phyloP scores from a whole-genome alignment of 1,140 invertebrate genomes.

The Hylaeus volcanicus region DNA sequence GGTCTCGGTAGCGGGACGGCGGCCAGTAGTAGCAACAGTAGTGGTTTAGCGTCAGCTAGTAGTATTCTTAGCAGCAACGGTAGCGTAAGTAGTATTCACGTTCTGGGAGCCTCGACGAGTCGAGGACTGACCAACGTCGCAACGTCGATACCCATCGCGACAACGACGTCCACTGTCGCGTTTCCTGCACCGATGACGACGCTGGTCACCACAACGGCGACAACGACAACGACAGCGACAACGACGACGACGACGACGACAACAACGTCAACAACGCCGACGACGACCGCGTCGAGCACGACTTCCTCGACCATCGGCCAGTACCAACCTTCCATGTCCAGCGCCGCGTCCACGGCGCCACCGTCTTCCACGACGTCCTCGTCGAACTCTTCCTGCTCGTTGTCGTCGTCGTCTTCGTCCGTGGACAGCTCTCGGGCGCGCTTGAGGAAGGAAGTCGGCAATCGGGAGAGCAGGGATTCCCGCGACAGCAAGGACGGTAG shows the following conservation, averaged over 20 bases:
- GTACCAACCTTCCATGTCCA: slow-evolving; percentile 43
- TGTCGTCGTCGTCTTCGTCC: slow-evolving; percentile 58
- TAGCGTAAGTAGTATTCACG: slow-evolving; percentile 62
- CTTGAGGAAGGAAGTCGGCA: slow-evolving; percentile 49
- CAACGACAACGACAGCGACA: slow-evolving; percentile 23
- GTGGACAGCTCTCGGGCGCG: slow-evolving; percentile 52
- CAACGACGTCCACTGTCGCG: slow-evolving; percentile 42
- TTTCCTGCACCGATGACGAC: slow-evolving; percentile 29
- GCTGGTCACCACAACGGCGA: slow-evolving; percentile 33
- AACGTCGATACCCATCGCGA: slow-evolving; percentile 30
- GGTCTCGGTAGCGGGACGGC: slow-evolving; percentile 52
- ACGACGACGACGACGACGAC: slow-evolving; percentile 47
- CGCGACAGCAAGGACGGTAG: slow-evolving; percentile 66
- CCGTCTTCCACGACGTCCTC: slow-evolving; percentile 59
- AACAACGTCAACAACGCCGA: slow-evolving; percentile 46
- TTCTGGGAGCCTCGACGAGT: slow-evolving; percentile 66
- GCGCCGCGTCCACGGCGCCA: slow-evolving; percentile 33
- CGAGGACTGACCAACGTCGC: slow-evolving; percentile 52
- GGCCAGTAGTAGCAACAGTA: slow-evolving; percentile 60
- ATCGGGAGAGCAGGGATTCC: slow-evolving; percentile 62
- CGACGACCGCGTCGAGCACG: slow-evolving; percentile 52
- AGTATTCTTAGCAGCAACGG: slow-evolving; percentile 61
- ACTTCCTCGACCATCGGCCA: slow-evolving; percentile 24
- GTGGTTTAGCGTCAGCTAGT: slow-evolving; percentile 59
- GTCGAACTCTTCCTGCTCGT: slow-evolving; percentile 47